Evolutionary conservation across 2,888 invertebrate genomes (phyloP).

Genomic region (Lomographa bimaculata): DNA sequence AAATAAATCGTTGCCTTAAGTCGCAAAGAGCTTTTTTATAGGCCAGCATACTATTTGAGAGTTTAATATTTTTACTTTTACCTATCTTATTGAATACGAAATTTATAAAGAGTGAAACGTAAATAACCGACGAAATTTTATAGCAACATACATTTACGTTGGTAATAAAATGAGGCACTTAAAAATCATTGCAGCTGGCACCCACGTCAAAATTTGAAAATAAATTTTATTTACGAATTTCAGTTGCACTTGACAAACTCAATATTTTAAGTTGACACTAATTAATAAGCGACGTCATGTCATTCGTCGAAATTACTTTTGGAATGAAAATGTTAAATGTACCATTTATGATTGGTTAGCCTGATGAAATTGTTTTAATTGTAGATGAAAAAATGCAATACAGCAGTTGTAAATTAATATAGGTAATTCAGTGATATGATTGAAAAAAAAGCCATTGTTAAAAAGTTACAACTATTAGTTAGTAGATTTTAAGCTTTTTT

Average conservation of each 20-base stretch:
- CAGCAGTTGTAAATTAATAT: no score
- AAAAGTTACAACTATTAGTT: no score
- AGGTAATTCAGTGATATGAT: no score
- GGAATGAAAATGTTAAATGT: conserved; percentile 64
- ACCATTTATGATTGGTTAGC: conserved; percentile 64
- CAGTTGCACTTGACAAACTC: conserved; percentile 38
- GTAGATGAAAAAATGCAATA: conserved; percentile 34
- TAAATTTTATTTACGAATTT: conserved; percentile 35
- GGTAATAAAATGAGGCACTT: no score
- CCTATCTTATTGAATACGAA: no score
- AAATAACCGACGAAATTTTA: no score
- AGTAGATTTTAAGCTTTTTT: no score
- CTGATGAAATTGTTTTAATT: conserved; percentile 68
- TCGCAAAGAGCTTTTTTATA: conserved; percentile 28
- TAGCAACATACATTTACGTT: no score
- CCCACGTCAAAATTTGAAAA: no score
- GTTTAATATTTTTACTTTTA: background rate
- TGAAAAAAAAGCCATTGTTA: no score
- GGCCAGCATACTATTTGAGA: conserved; percentile 28
- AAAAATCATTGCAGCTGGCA: no score
- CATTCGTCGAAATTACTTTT: conserved; percentile 61
- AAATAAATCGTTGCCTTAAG: conserved; percentile 35
- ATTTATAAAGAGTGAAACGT: no score
- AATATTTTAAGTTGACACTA: conserved; percentile 64
- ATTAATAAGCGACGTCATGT: conserved; percentile 67